Percentiles rank a stretch among this genome's conserved stretches.
Evolutionary conservation across 2,113 vertebrate species (phyloP).

Genomic region (Parotia lawesii): DNA sequence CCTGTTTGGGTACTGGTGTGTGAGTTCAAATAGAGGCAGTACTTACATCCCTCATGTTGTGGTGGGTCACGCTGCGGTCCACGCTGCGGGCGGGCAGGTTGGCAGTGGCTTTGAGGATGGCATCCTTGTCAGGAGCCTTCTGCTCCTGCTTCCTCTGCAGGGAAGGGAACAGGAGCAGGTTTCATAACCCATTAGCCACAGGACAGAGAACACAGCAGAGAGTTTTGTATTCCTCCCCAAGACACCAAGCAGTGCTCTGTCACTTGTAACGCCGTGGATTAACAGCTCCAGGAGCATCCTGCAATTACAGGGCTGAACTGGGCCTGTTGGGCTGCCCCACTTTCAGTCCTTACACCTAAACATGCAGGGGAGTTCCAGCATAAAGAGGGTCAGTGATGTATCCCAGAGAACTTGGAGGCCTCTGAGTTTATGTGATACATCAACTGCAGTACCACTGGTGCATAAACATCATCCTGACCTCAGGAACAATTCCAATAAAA

Average conservation of each 20-base stretch:
- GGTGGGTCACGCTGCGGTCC: conserved; percentile 86
- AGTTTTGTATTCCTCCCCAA: neutral
- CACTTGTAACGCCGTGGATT: neutral
- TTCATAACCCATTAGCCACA: neutral
- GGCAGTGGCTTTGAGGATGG: conserved; percentile 89
- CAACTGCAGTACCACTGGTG: neutral
- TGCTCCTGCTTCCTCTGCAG: conserved; percentile 91
- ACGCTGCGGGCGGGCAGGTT: conserved; percentile 78
- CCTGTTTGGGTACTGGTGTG: neutral
- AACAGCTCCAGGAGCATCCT: neutral
- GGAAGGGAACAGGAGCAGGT: neutral
- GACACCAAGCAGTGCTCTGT: neutral
- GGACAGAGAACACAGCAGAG: neutral
- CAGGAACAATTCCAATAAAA: neutral
- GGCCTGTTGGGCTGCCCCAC: neutral
- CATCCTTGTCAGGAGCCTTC: conserved; percentile 94
- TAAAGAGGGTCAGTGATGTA: neutral
- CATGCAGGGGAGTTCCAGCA: neutral
- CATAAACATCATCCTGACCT: neutral
- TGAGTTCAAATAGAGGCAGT: fast-evolving
- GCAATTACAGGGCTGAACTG: neutral
- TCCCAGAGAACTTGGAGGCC: neutral
- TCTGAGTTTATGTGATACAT: neutral
- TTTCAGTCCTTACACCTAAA: neutral
- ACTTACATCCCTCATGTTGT: conserved; percentile 92